phyloP scores from a whole-genome alignment of 2,888 invertebrate species.

The Cataglyphis altisquamis region DNA sequence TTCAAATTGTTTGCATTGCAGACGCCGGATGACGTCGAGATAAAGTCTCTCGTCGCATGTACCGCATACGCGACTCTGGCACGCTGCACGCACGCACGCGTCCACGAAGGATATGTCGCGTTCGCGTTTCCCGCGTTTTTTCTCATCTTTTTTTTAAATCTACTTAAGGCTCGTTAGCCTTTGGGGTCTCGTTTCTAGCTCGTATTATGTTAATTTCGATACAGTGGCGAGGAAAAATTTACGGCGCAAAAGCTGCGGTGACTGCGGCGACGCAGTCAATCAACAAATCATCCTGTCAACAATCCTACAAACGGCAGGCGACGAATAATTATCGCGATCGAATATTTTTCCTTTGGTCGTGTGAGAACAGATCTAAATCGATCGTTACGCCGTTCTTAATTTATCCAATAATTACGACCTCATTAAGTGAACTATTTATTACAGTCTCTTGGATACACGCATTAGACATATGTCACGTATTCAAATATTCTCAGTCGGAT shows the following conservation, averaged over 20 bases:
- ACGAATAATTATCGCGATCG: conserved; percentile 27
- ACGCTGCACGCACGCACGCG: conserved; percentile 4
- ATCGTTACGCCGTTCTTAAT: neutral
- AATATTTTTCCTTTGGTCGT: conserved; percentile 23
- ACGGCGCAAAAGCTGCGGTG: conserved; percentile 46
- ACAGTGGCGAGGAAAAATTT: conserved; percentile 38
- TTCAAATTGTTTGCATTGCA: conserved; percentile 39
- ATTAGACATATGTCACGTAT: neutral
- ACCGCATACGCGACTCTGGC: neutral
- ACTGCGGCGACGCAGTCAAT: conserved; percentile 57
- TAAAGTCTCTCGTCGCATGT: conserved; percentile 44
- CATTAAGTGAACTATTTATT: neutral
- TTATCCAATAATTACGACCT: neutral
- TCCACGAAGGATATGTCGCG: conserved; percentile 63
- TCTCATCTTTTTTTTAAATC: neutral
- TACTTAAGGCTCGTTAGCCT: conserved; percentile 17
- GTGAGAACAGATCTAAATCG: conserved; percentile 5
- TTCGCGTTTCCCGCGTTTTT: conserved; percentile 37
- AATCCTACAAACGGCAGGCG: conserved; percentile 1
- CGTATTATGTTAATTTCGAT: conserved; percentile 69
- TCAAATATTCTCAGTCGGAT: neutral
- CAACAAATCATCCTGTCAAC: conserved; percentile 64
- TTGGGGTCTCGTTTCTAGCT: conserved; percentile 61
- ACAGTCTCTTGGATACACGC: neutral
- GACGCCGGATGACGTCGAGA: conserved; percentile 53